These are phyloP conservation scores for Forbesichthys agassizii DNA, from an alignment of 2,113 vertebrate genomes.

Conservation along the genomic window DNA sequence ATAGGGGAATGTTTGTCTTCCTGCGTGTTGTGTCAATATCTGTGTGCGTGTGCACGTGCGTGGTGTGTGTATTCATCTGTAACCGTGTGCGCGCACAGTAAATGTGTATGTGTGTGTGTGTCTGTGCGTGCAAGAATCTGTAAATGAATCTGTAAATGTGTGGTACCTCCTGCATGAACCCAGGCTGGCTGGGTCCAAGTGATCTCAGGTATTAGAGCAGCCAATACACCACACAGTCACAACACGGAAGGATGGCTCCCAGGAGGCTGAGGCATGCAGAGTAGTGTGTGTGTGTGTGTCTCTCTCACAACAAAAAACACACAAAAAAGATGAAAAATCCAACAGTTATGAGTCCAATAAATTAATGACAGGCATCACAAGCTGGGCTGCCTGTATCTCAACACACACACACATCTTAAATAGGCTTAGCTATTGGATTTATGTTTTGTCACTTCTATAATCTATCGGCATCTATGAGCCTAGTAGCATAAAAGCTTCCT, in stretches of 20 bases:
- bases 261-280: slow-evolving; percentile 15
- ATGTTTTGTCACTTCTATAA: slow-evolving; percentile 45
- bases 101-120: not conserved
- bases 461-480: slow-evolving; percentile 23
- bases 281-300: not conserved
- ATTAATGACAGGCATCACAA: slow-evolving; percentile 2
- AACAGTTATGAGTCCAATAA: slow-evolving; percentile 1
- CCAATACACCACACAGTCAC: slow-evolving; percentile 25
- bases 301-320: too few relatives aligned
- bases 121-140: not conserved
- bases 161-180: slow-evolving; percentile 59
- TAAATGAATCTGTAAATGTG: slow-evolving; percentile 1
- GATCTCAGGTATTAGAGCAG: slow-evolving; percentile 52
- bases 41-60: not conserved
- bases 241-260: not conserved
- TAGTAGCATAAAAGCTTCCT: slow-evolving; percentile 47
- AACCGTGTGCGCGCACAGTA: not conserved
- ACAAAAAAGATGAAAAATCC: not conserved
- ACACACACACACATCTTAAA: slow-evolving; percentile 16
- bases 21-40: slow-evolving; percentile 3
- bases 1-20: not conserved
- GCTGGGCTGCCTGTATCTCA: slow-evolving; percentile 1
- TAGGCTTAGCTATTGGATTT: slow-evolving; percentile 51
- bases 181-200: slow-evolving; percentile 49
- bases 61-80: not conserved